A percentile compares a stretch with the other conserved stretches of the same genome.
Evolutionary conservation across 2,113 vertebrate species (phyloP).

Genomic region (Dromaius novaehollandiae): DNA sequence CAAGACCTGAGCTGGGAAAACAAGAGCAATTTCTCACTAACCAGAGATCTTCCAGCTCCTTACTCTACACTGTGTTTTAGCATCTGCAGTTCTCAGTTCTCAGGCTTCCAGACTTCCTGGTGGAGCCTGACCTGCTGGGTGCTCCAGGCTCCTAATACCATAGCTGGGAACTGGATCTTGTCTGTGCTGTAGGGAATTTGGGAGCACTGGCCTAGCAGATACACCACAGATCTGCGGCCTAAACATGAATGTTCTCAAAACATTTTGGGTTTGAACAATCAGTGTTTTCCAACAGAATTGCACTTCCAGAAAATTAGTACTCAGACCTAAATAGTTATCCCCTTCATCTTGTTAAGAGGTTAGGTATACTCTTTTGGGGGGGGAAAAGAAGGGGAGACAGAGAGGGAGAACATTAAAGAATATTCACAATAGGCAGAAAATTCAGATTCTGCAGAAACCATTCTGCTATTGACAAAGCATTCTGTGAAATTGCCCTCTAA

Average conservation of each 20-base stretch:
- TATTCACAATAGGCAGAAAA: neutral
- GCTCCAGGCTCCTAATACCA: neutral
- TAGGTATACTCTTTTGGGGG: neutral
- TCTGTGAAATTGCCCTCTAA: neutral
- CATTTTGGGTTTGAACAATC: neutral
- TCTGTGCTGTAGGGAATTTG: neutral
- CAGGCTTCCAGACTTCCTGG: neutral
- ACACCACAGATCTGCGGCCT: neutral
- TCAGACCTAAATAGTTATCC: neutral
- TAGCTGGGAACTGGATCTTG: neutral
- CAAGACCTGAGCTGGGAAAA: neutral
- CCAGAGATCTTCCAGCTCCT: neutral
- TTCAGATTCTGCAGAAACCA: neutral
- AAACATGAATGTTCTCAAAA: neutral
- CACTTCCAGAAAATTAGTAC: neutral
- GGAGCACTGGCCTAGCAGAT: neutral
- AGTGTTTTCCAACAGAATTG: neutral
- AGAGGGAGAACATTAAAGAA: neutral
- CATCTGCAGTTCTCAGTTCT: neutral
- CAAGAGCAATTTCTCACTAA: neutral
- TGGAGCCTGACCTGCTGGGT: neutral
- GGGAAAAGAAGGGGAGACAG: no score
- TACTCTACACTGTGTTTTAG: neutral
- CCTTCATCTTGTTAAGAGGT: neutral
- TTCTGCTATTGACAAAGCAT: neutral